Percentiles rank a stretch among this genome's conserved stretches.
These are phyloP conservation scores for Charadrius vociferus DNA, from an alignment of 2,113 vertebrate genomes.

Conservation along the genomic window DNA sequence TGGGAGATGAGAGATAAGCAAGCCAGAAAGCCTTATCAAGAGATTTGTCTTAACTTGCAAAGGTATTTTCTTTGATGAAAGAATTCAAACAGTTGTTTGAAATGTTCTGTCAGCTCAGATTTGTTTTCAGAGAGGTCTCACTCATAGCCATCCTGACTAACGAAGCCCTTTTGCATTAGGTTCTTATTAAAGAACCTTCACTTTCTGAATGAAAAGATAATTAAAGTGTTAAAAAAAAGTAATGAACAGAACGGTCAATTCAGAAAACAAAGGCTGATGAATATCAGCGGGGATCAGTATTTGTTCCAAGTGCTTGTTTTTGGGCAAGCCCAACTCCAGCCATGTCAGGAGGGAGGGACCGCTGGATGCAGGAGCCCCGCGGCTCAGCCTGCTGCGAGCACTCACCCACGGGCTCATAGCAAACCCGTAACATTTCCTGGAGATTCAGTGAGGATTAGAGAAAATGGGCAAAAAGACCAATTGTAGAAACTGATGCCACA, in stretches of 20 bases:
- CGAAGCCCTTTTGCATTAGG: background rate
- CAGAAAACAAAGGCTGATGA: background rate
- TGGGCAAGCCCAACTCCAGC: background rate
- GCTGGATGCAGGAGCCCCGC: fast-evolving
- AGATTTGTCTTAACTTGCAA: constrained; percentile 47
- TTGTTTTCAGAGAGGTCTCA: background rate
- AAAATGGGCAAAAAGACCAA: background rate
- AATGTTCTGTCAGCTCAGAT: background rate
- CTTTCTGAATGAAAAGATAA: background rate
- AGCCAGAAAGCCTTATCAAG: constrained; percentile 29
- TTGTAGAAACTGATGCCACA: background rate
- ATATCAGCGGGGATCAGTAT: background rate
- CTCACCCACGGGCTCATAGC: background rate
- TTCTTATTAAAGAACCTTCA: background rate
- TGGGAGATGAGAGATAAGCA: constrained; percentile 37
- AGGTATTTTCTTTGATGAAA: constrained; percentile 43
- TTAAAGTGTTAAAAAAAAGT: background rate
- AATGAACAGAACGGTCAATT: background rate
- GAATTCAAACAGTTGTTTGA: constrained; percentile 18
- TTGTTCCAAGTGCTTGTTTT: background rate
- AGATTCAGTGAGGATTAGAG: background rate
- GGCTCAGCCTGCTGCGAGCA: background rate
- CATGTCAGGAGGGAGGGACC: background rate
- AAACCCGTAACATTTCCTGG: background rate
- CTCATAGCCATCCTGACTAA: background rate